Evolutionary conservation across 2,113 vertebrate genomes (phyloP).

Genomic region (Entelurus aequoreus): DNA sequence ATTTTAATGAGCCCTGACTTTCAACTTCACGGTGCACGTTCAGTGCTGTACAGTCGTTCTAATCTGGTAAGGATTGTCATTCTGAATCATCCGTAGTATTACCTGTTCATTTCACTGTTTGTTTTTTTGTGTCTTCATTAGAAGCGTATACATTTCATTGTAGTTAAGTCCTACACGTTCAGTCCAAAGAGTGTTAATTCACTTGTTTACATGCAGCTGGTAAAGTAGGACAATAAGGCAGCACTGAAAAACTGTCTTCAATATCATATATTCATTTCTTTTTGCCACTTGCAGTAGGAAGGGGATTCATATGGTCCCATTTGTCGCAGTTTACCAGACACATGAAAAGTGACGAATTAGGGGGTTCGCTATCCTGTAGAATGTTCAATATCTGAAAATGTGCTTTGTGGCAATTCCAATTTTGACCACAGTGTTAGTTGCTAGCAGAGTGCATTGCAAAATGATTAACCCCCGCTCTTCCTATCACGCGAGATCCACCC

Average conservation of each 20-base stretch:
- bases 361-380: no score
- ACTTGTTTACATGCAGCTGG: conserved; percentile 41
- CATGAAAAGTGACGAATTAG: no score
- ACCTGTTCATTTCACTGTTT: conserved; percentile 1
- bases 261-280: neutral
- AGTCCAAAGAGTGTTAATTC: conserved; percentile 41
- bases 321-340: no score
- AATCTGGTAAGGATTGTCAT: conserved; percentile 11
- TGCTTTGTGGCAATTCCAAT: no score
- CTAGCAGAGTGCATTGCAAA: no score
- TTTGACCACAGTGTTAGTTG: no score
- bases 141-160: neutral
- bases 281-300: neutral
- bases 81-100: conserved; percentile 29
- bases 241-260: neutral
- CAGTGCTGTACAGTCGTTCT: conserved; percentile 3
- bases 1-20: conserved; percentile 20
- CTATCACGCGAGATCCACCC: no score
- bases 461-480: no score
- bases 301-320: no score
- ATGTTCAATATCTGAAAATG: no score
- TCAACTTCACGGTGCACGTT: conserved; percentile 19
- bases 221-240: conserved; percentile 15
- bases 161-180: neutral
- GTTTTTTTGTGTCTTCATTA: neutral